Percentiles rank a stretch among this genome's conserved stretches.
phyloP scores from a whole-genome alignment of 2,797 vertebrate species.

The Scolopax bukidnonensis region DNA sequence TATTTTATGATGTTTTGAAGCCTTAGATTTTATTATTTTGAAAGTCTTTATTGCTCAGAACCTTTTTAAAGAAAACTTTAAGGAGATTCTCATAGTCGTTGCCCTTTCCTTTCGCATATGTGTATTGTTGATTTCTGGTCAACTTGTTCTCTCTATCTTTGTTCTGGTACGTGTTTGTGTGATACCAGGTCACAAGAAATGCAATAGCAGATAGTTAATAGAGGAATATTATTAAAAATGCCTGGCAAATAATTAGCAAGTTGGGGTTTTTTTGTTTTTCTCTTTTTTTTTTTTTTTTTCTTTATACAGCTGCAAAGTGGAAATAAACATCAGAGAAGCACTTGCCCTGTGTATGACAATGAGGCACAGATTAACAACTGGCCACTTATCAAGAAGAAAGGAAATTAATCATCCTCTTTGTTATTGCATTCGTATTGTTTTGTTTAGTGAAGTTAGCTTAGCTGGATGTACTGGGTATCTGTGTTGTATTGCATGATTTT shows the following conservation, averaged over 20 bases:
- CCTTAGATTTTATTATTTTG: background rate
- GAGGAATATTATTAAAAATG: background rate
- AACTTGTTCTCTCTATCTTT: background rate
- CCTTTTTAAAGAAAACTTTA: background rate
- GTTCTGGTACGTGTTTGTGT: background rate
- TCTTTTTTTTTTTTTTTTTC: background rate
- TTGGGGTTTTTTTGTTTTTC: accelerated
- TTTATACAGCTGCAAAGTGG: background rate
- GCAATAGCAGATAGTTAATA: background rate
- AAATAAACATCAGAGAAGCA: background rate
- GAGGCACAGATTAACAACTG: background rate
- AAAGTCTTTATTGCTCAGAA: background rate
- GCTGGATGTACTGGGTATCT: conserved; percentile 1
- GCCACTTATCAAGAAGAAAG: background rate
- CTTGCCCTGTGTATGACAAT: background rate
- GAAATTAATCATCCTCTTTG: background rate
- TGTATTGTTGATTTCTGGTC: background rate
- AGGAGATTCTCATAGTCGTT: background rate
- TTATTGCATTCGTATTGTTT: background rate
- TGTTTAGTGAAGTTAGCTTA: background rate
- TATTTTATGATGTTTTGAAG: background rate
- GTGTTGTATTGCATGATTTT: background rate
- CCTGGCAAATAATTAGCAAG: background rate
- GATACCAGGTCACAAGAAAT: background rate
- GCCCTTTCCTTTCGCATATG: background rate